Conservation (phyloP, 2,113 vertebrate species). For the Mastomys coucha region DNA sequence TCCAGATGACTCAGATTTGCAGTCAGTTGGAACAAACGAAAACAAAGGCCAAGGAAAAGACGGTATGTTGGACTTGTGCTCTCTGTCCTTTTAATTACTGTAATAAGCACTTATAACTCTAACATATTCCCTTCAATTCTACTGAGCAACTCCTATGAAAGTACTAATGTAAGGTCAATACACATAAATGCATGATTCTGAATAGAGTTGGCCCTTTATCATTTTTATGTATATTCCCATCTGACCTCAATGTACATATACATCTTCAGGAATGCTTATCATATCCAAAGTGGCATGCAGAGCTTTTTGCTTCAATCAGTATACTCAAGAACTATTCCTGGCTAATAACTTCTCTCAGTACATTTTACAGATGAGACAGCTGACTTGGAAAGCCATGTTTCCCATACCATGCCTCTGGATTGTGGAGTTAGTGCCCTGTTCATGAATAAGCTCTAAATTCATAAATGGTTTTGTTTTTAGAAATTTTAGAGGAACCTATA, state of each 20-base stretch:
- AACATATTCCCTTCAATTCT: conserved; percentile 32
- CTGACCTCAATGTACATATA: background rate
- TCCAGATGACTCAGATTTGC: conserved; percentile 85
- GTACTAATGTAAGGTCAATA: background rate
- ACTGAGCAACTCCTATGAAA: conserved; percentile 39
- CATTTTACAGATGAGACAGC: conserved; percentile 6
- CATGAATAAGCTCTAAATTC: background rate
- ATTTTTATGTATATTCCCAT: background rate
- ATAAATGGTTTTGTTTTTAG: conserved; percentile 17
- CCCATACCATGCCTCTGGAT: no score
- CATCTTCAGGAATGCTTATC: background rate
- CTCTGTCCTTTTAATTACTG: background rate
- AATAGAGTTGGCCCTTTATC: background rate
- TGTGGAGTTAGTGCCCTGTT: background rate
- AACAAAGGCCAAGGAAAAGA: conserved; percentile 85
- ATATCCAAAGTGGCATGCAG: background rate
- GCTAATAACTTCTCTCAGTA: background rate
- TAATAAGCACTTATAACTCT: conserved; percentile 58
- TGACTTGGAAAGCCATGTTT: background rate
- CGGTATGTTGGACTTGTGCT: conserved; percentile 86
- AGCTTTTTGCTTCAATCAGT: background rate
- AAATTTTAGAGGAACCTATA: background rate
- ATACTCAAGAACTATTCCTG: background rate
- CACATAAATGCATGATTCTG: background rate
- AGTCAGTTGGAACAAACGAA: conserved; percentile 86